These are phyloP conservation scores for Harmothoe impar DNA, from an alignment of 2,888 invertebrate genomes.

Conservation along the genomic window DNA sequence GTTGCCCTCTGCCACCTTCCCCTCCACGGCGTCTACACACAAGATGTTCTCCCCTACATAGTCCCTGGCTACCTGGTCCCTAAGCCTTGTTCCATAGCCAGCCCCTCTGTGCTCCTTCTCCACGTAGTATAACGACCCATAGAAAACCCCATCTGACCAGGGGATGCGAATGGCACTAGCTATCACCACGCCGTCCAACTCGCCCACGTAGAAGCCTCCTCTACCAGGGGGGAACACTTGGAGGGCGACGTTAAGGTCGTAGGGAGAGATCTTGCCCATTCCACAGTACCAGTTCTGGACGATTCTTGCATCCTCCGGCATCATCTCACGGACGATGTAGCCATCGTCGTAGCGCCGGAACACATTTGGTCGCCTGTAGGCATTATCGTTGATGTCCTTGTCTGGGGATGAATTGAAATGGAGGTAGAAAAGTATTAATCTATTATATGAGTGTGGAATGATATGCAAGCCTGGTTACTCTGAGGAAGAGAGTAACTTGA, in stretches of 20 bases:
- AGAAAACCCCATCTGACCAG: conserved; percentile 64
- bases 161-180: conserved; percentile 66
- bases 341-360: conserved; percentile 63
- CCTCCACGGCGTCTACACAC: conserved; percentile 65
- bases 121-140: conserved; percentile 68
- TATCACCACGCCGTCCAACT: conserved; percentile 66
- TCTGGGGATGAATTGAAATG: not conserved
- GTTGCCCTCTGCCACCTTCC: conserved; percentile 62
- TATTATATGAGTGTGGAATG: no score
- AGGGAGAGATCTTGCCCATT: conserved; percentile 40
- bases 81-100: conserved; percentile 67
- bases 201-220: conserved; percentile 68
- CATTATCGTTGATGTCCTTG: conserved; percentile 20
- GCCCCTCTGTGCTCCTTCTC: conserved; percentile 60
- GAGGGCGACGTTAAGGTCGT: conserved; percentile 48
- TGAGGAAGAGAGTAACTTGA: no score
- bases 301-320: conserved; percentile 37
- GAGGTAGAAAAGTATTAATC: not conserved
- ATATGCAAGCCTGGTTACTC: no score
- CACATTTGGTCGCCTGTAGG: conserved; percentile 1
- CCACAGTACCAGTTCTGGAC: conserved; percentile 61
- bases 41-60: conserved; percentile 64
- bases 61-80: conserved; percentile 66
- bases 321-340: conserved; percentile 59
- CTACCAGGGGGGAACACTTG: conserved; percentile 53